Evolutionary conservation across 2,797 vertebrate genomes (phyloP), one percentile per base, ranked within the genome.

Genomic region (Sphenopsis melanotis): DNA sequence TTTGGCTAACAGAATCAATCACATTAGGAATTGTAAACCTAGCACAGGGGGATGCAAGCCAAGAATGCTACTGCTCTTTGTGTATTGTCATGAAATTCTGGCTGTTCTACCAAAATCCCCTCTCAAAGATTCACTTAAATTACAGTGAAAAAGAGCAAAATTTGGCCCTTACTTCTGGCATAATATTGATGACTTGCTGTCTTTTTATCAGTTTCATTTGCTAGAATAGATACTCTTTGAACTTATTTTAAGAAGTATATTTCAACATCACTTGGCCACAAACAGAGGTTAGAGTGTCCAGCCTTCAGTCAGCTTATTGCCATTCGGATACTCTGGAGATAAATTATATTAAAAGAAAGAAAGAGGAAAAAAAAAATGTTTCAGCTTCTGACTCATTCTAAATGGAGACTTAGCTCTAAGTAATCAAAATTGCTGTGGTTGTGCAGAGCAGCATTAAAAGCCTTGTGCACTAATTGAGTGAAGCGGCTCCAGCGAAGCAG

Each of bases 401-500:
- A 99, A 99, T 98, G 98, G 97, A 99, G 98, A 98, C 98, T 98
- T 94, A 80, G 97, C 98, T 98, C 97, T 98, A 98, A 98, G 98
- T 99, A 99, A 98, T 98, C 97, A 97, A 97, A 99, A 99, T 99
- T 98, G 98, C 98, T 98, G 98, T 98, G 98, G 98, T 98, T 98
- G 98, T 98, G 98, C 98, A 95, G 97, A 98, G 98, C 98, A 89
- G 98, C 98, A 98, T 98, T 99, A 99, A 99, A 99, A 99, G 99
- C 98, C 98, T 95, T 98, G 98, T 98, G 99, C 98, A 97, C 98
- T 99, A 99, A 99, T 99, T 99, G 98, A 99, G 98, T 98, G 98
- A 98, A 98, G 98, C 98, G 13, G 95, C 95, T 96, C 89, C 89
- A 80, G 94, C 36, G 87, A 96, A 96, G 98, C 98, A 96, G 98